Base-by-base conservation (phyloP, 2,797 vertebrate species). In the Amazonetta brasiliensis region DNA sequence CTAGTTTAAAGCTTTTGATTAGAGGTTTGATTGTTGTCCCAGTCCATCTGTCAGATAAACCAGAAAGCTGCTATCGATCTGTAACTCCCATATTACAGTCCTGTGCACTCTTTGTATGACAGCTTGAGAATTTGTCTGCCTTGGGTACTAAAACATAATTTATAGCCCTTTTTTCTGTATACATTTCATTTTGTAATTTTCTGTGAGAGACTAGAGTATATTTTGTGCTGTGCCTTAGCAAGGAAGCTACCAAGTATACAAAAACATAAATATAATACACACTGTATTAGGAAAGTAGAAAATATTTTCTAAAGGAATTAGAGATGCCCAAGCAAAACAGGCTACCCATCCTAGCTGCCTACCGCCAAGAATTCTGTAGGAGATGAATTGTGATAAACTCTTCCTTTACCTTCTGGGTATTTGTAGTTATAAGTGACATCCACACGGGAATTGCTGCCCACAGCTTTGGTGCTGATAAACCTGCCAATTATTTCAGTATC, bases 381-480 rank as follows among this genome's bases (percentile, higher is more conserved):
- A 54, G 48, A 30, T 31, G 7, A 67, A 14, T 50, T 26, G 35
- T 37, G 54, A 17, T 33, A 64, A 26, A 56, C 20, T 31, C 54
- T 71, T 89, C 73, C 44, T 83, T 59, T 93, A 99, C 99, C 99
- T 98, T 99, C 99, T 30, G 62, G 90, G 58, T 98, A 92, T 96
- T 99, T 99, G 98, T 99, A 99, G 67, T 54, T 95, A 50, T 77
- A 11, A 9, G 99, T 99, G 97, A 99, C 90, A 94, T 99, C 97
- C 58, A 88, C 37, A 67, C 98, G 98, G 69, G 95, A 50, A 15
- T 98, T 95, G 30, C 97, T 98, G 60, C 98, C 98, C 6, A 99
- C 97, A 21, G 98, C 95, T 97, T 99, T 99, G 92, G 99, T 99
- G 97, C 99, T 99, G 96, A 99, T 99, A 26, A 79, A 96, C 37